Conservation (phyloP, 1,140 invertebrate species). For the Patella vulgata region DNA sequence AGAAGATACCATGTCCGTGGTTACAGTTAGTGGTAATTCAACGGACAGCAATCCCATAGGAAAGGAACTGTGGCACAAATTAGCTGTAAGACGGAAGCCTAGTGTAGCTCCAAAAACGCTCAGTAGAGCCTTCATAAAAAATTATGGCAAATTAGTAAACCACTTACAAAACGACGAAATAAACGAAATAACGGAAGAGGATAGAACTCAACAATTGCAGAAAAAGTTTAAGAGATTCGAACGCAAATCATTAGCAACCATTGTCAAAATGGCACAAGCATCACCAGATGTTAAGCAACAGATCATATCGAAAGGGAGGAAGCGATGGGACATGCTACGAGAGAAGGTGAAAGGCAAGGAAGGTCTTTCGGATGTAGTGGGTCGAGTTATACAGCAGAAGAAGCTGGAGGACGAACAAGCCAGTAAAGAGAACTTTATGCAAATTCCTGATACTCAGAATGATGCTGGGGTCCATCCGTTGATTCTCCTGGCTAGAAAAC, state of each 20-base stretch:
- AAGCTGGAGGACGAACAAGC: too few relatives aligned
- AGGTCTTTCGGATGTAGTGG: too few relatives aligned
- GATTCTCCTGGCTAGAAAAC: too few relatives aligned
- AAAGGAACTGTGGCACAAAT: constrained; percentile 34
- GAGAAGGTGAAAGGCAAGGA: too few relatives aligned
- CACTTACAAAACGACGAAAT: constrained; percentile 25
- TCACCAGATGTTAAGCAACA: too few relatives aligned
- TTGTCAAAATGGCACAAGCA: constrained; percentile 32
- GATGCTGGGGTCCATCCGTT: too few relatives aligned
- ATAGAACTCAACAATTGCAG: constrained; percentile 14
- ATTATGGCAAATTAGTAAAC: constrained; percentile 33
- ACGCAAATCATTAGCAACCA: constrained; percentile 31
- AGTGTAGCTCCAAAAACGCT: constrained; percentile 32
- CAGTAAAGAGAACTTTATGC: too few relatives aligned
- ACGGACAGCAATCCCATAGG: constrained; percentile 4
- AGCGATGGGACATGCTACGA: too few relatives aligned
- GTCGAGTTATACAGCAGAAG: too few relatives aligned
- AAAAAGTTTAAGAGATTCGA: constrained; percentile 33
- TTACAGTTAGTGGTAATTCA: constrained; percentile 25
- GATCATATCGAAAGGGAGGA: too few relatives aligned
- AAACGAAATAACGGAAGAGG: background rate
- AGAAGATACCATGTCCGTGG: constrained; percentile 17
- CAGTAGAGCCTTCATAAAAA: constrained; percentile 40
- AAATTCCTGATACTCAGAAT: too few relatives aligned
- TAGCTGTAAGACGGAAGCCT: constrained; percentile 24